Percentiles rank a stretch among this genome's conserved stretches.
Conservation (phyloP, 2,888 invertebrate species). For the Sphinx pinastri region DNA sequence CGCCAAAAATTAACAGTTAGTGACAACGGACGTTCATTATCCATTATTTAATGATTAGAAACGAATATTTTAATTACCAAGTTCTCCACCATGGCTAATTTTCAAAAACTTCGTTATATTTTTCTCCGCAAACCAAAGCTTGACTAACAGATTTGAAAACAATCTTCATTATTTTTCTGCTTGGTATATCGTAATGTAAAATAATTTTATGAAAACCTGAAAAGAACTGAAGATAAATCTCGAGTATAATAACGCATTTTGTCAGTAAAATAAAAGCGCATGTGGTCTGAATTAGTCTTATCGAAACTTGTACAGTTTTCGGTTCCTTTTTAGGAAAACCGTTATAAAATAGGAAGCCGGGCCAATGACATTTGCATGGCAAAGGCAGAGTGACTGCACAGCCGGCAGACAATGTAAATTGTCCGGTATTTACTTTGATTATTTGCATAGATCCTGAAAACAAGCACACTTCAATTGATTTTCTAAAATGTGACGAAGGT, state of each 20-base stretch:
- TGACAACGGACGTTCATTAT: not conserved
- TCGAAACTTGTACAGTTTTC: not conserved
- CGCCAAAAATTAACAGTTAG: not conserved
- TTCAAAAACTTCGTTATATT: not conserved
- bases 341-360: slow-evolving; percentile 6
- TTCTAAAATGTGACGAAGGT: too few relatives aligned
- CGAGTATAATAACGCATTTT: not conserved
- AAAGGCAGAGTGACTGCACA: not conserved
- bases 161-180: not conserved
- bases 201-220: too few relatives aligned
- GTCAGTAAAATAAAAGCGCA: not conserved
- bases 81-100: not conserved
- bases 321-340: slow-evolving; percentile 1
- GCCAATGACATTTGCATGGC: not conserved
- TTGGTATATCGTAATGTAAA: not conserved
- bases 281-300: not conserved
- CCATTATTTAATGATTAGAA: not conserved
- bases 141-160: not conserved
- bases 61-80: not conserved
- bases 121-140: not conserved
- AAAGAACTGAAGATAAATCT: not conserved
- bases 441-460: not conserved
- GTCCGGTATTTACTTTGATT: not conserved
- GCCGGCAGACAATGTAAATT: not conserved
- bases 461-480: slow-evolving; percentile 1